Evolutionary conservation across 2,113 vertebrate species (phyloP), one percentile per base, ranked within the genome.

Genomic region (Onychostruthus taczanowskii): DNA sequence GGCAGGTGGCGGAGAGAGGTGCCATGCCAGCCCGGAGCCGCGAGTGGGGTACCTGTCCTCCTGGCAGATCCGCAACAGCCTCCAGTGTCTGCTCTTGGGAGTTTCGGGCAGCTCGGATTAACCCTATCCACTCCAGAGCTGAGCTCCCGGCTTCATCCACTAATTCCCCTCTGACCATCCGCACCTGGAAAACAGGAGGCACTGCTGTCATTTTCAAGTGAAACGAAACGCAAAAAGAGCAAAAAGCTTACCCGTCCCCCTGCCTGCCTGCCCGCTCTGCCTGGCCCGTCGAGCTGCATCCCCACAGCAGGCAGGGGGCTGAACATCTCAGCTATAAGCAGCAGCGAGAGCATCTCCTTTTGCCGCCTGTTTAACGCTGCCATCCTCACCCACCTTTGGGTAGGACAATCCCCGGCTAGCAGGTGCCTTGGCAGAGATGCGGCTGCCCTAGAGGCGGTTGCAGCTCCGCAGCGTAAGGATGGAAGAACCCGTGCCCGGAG

Each of bases 51-150:
- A 99, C 99, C 99, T 99, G 99, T 98, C 99, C 99, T 68, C 99
- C 99, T 62, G 99, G 99, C 97, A 99, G 97, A 81, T 99, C 99
- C 24, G 99, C 98, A 92, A 99, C 97, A 26, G 99, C 99, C 96
- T 99, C 99, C 83, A 99, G 97, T 78, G 99, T 99, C 95, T 99
- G 99, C 93, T 99, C 99, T 88, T 99, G 99, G 46, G 98, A 97
- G 97, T 98, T 99, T 94, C 99, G 98, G 92, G 99, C 99, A 31
- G 99, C 98, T 63, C 99, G 99, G 94, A 99, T 99, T 98, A 99
- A 98, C 93, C 99, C 99, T 97, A 99, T 99, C 99, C 99, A 99
- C 93, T 99, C 99, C 91, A 98, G 97, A 52, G 98, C 98, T 5
- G 99, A 97, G 89, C 98, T 98, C 59, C 99, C 99, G 5, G 98